Conservation (phyloP, 2,888 invertebrate genomes). For the Rosalia funebris region DNA sequence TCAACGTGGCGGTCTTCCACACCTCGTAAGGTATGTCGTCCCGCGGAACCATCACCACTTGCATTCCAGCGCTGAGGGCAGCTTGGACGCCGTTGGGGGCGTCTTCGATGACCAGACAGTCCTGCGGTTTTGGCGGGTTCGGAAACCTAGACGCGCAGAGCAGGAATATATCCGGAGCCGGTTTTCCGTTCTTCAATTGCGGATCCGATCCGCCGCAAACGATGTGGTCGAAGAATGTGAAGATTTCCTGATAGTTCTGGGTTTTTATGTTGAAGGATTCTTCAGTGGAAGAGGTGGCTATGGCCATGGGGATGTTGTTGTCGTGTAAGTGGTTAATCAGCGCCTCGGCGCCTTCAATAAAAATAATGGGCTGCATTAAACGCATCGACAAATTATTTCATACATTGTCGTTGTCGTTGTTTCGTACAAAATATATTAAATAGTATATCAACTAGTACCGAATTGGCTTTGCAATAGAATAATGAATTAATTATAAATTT, state of each 20-base stretch:
- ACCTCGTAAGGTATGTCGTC: constrained; percentile 62
- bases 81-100: constrained; percentile 88
- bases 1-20: constrained; percentile 72
- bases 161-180: constrained; percentile 85
- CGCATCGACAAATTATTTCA: not conserved
- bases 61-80: constrained; percentile 84
- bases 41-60: constrained; percentile 85
- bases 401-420: no score
- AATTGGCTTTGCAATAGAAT: no score
- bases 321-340: constrained; percentile 79
- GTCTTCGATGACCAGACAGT: constrained; percentile 90
- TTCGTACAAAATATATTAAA: no score
- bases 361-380: not conserved
- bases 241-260: constrained; percentile 72
- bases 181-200: constrained; percentile 87
- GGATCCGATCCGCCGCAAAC: constrained; percentile 86
- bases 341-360: constrained; percentile 77
- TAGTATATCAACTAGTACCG: no score
- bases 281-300: constrained; percentile 86
- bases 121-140: constrained; percentile 71
- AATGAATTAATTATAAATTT: no score
- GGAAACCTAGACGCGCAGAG: constrained; percentile 74
- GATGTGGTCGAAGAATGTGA: constrained; percentile 76
- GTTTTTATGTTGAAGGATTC: constrained; percentile 78
- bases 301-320: constrained; percentile 80